Evolutionary conservation across 2,113 vertebrate species (phyloP), one percentile per base, ranked within the genome.

Genomic region (Philantomba maxwellii): DNA sequence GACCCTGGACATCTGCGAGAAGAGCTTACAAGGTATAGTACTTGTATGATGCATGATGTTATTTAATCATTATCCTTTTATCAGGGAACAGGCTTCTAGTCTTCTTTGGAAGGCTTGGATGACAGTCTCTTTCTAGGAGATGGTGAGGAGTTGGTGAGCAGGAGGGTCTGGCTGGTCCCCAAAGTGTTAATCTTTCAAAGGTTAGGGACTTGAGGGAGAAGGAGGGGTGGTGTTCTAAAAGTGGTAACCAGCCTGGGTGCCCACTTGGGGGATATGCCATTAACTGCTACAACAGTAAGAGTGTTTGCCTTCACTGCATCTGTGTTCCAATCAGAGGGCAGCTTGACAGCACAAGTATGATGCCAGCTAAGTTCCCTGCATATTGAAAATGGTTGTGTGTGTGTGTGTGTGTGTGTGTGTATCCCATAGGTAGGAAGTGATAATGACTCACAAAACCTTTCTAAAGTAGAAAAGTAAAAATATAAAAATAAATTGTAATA

Each of bases 1-100:
- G 99, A 99, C 97, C 99, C 99, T 14, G 98, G 99, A n/a, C 99
- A 99, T 88, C 99, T 99, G 51, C 99, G 99, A 98, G 99, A 99
- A 99, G 98, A 99, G 96, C 98, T 99, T 96, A 99, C 99, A 97
- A 99, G 99, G 99, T 99, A 98, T 57, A 98, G 98, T 98, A 75
- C 58, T 94, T 43, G 81, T 77, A 33, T 95, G 43, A 47, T 53
- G 39, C 36, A 87, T 94, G 91, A 75, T 57, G 17, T 85, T 70
- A 85, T 30, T 73, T 91, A 64, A 89, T 85, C 33, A 23, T 80
- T 39, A 7, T 57, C 92, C 33, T 95, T 77, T 83, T 70, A 70
- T 26, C 55, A 83, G 86, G 43, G 36, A 80, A 89, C 39, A 66
- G 66, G 23, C 19, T 90, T 94, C 73, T 78, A 33, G 26, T 14